phyloP scores from a whole-genome alignment of 2,888 invertebrate species.

The Diaprepes abbreviatus region DNA sequence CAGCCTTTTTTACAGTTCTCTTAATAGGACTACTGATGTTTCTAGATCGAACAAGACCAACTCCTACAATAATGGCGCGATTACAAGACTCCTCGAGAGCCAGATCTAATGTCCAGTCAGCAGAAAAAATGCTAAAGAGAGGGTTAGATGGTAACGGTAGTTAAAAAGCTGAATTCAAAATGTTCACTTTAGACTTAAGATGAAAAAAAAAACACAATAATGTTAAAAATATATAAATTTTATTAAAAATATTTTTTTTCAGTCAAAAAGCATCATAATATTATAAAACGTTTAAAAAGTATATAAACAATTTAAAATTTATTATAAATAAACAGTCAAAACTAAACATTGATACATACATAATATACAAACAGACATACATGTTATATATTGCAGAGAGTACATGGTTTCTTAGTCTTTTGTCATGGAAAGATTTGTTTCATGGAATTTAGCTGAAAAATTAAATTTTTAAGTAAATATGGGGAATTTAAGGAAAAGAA shows the following conservation, averaged over 20 bases:
- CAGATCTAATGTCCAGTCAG: neutral
- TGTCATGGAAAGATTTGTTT: neutral
- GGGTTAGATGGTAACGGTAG: no score
- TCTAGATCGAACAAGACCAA: conserved; percentile 55
- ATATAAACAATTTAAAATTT: conserved; percentile 9
- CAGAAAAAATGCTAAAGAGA: conserved; percentile 5
- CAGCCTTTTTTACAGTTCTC: conserved; percentile 55
- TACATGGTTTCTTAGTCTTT: neutral
- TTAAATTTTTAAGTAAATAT: no score
- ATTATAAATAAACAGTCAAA: conserved; percentile 18
- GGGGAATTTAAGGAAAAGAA: no score
- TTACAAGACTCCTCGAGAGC: neutral
- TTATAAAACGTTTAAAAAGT: no score
- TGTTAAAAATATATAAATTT: no score
- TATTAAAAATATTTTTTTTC: no score
- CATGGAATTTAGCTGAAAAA: neutral
- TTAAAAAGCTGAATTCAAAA: no score
- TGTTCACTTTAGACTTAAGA: no score
- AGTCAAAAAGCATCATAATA: no score
- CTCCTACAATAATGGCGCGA: conserved; percentile 57
- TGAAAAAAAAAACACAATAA: no score
- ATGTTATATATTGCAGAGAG: neutral
- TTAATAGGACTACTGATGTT: conserved; percentile 57
- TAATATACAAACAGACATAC: neutral
- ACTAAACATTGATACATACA: conserved; percentile 16